These are phyloP conservation scores for Zonotrichia leucophrys DNA, from an alignment of 2,113 vertebrate species.

Conservation along the genomic window DNA sequence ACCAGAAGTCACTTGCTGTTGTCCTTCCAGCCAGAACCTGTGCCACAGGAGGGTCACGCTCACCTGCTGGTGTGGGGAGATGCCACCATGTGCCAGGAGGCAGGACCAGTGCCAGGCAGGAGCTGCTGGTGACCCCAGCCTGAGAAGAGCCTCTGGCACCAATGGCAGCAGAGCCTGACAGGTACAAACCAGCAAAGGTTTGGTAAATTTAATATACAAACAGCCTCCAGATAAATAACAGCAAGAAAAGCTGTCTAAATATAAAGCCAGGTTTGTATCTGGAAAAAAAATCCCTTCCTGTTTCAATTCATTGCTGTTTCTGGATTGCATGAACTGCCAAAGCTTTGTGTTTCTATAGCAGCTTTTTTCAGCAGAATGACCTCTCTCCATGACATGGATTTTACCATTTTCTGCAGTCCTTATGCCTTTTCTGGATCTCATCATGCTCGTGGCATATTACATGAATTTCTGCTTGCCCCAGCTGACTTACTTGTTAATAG, in stretches of 20 bases:
- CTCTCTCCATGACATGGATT: slow-evolving; percentile 39
- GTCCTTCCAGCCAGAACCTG: fast-evolving
- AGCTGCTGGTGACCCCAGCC: not conserved
- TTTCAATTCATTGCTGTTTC: slow-evolving; percentile 43
- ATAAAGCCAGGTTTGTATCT: not conserved
- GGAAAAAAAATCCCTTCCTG: not conserved
- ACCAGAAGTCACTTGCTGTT: not conserved
- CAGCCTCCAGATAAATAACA: not conserved
- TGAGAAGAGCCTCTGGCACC: not conserved
- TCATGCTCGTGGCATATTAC: not conserved
- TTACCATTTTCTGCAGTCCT: slow-evolving; percentile 46
- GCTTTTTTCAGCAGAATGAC: slow-evolving; percentile 28
- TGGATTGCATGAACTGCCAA: not conserved
- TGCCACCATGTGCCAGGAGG: not conserved
- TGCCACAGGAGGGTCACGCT: fast-evolving
- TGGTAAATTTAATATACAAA: not conserved
- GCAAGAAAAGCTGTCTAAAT: not conserved
- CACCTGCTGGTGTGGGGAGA: fast-evolving
- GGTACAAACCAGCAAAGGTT: not conserved
- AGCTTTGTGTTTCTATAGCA: not conserved
- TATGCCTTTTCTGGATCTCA: not conserved
- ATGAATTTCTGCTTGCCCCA: slow-evolving; percentile 42
- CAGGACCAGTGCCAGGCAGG: not conserved
- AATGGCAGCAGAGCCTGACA: not conserved
- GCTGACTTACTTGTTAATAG: slow-evolving; percentile 52